Base-by-base conservation (phyloP, 1,140 invertebrate species). In the Drosophila orena region DNA sequence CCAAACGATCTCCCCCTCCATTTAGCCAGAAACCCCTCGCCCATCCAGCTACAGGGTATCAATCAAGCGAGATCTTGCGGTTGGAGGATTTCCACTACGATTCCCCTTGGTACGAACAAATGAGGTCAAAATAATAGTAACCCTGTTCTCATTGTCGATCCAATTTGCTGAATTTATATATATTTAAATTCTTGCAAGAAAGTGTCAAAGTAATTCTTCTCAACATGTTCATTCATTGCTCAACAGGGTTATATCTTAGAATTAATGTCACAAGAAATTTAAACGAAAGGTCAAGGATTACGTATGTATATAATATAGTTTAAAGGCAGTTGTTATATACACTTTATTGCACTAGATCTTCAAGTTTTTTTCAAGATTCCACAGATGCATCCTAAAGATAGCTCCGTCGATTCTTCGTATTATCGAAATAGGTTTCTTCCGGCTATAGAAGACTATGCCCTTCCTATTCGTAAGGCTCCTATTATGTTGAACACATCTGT, bases 401-500 rank as follows among this genome's bases (percentile, higher is more conserved):
- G n/a, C 7, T 42, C 7, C 7, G 2, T 30, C 30, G 10, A 8
- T 30, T 10, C 30, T 8, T 15, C 10, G 7, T 40, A 0, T 15
- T 2, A 7, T 40, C 6, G 2, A 14, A 7, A 17, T 8, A 7
- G n/a, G n/a, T 15, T 42, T 42, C 40, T 42, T 42, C 40, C n/a
- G 40, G 40, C 7, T 42, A 15, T 8, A 8, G 3, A 44, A 44
- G 15, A 43, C 10, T 20, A 17, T 20, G 3, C 22, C 2, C 17
- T 17, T 0, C n/a, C 8, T 43, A 43, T 20, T 8, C 10, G 3
- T 20, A 11, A 8, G 17, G 42, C 42, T 44, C 42, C 64, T 68
- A 68, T 37, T 50, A 53, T 68, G 65, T 65, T 68, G 46, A 34
- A 22, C 60, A 35, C 60, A 68, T 47, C 24, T 68, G 60, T 66